Evolutionary conservation across 2,113 vertebrate genomes (phyloP).

Genomic region (Calidris pugnax): DNA sequence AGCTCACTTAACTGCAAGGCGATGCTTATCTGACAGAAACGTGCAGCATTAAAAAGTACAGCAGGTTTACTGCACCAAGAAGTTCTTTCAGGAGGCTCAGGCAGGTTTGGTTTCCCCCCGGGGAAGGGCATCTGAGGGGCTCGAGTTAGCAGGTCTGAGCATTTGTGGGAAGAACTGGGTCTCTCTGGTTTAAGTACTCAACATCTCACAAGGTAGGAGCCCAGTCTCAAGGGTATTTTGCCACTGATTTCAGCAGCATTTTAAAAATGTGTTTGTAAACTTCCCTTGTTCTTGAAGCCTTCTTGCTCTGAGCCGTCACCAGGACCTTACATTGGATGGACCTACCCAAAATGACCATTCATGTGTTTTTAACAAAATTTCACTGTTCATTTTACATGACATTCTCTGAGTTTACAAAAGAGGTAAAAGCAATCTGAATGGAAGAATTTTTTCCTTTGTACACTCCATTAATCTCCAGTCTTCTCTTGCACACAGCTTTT

Average conservation of each 20-base stretch:
- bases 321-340: background rate
- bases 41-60: background rate
- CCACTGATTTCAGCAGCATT: background rate
- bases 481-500: background rate
- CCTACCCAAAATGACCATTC: background rate
- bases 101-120: background rate
- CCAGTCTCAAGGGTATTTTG: background rate
- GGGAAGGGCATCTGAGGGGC: constrained; percentile 43
- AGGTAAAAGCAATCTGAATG: background rate
- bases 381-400: background rate
- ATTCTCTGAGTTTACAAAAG: background rate
- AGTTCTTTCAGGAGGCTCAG: background rate
- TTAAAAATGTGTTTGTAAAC: background rate
- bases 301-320: background rate
- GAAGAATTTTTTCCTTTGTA: background rate
- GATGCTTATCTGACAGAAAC: constrained; percentile 60
- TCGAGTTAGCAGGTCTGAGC: background rate
- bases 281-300: background rate
- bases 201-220: background rate
- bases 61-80: constrained; percentile 7
- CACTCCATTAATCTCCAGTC: background rate
- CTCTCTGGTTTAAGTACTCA: constrained; percentile 28
- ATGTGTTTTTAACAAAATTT: background rate
- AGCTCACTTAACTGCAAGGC: constrained; percentile 21
- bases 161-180: constrained; percentile 30